Percentiles rank a stretch among this genome's conserved stretches.
Evolutionary conservation across 2,113 vertebrate genomes (phyloP).

Genomic region (Zosterops borbonicus): DNA sequence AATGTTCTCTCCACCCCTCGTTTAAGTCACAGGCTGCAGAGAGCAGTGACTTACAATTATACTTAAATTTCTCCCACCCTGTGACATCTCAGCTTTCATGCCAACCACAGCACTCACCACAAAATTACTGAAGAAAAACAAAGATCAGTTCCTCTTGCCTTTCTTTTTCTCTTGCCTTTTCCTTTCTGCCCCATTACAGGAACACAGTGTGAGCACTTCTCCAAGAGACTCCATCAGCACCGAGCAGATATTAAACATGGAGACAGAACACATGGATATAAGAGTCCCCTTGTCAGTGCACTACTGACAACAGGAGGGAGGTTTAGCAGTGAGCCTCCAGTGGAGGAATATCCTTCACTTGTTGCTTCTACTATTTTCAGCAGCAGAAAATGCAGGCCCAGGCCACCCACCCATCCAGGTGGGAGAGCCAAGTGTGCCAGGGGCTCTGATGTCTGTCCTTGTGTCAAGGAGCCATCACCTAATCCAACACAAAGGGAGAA

Average conservation of each 20-base stretch:
- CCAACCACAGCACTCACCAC: neutral
- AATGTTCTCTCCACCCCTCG: neutral
- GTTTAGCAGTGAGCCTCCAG: neutral
- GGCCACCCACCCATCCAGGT: neutral
- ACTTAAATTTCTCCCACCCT: neutral
- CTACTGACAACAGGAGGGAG: rapidly evolving
- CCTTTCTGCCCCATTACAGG: neutral
- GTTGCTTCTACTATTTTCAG: neutral
- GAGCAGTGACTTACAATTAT: neutral
- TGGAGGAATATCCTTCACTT: neutral
- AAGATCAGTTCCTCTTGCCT: neutral
- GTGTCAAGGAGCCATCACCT: neutral
- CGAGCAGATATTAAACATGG: neutral
- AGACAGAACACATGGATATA: rapidly evolving
- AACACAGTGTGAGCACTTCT: neutral
- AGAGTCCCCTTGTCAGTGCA: too few relatives aligned
- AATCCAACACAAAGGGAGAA: neutral
- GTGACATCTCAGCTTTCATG: neutral
- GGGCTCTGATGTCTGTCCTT: neutral
- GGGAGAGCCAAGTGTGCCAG: neutral
- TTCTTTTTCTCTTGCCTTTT: too few relatives aligned
- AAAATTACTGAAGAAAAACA: constrained; percentile 14
- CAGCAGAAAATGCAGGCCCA: neutral
- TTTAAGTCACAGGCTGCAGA: neutral
- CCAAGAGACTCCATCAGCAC: neutral